These are phyloP conservation scores for Drosophila limbata DNA, from an alignment of 2,888 invertebrate species.

Conservation along the genomic window DNA sequence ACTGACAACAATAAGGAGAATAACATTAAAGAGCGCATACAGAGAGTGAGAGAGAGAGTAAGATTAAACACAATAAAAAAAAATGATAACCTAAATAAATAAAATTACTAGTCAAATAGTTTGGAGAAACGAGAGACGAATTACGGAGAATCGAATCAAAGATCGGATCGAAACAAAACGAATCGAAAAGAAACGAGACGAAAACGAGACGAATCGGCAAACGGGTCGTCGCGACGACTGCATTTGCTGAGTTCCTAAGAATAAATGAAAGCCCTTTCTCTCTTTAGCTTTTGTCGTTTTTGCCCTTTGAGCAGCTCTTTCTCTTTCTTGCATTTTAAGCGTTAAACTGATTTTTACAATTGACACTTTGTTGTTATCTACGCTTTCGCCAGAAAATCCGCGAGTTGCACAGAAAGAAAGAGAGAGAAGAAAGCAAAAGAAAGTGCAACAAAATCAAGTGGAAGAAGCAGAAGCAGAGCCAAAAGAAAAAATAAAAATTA, in stretches of 20 bases:
- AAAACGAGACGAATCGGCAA: constrained; percentile 27
- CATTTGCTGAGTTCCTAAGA: constrained; percentile 43
- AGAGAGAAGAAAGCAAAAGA: constrained; percentile 33
- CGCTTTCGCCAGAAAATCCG: constrained; percentile 41
- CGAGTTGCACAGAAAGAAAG: neutral
- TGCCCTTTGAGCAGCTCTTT: constrained; percentile 11
- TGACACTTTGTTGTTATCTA: constrained; percentile 33
- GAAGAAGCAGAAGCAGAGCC: constrained; percentile 13
- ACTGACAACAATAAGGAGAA: constrained; percentile 24
- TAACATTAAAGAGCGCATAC: constrained; percentile 1
- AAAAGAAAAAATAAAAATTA: constrained; percentile 5
- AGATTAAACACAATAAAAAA: constrained; percentile 36
- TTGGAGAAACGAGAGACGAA: constrained; percentile 34
- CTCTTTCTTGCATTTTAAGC: constrained; percentile 23
- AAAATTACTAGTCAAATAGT: constrained; percentile 67
- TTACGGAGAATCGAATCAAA: constrained; percentile 2
- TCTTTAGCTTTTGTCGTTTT: constrained; percentile 3
- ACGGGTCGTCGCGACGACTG: constrained; percentile 31
- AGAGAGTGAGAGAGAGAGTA: constrained; percentile 5
- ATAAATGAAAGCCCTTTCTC: constrained; percentile 23
- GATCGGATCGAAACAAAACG: neutral
- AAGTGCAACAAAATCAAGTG: constrained; percentile 39
- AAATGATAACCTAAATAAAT: constrained; percentile 72
- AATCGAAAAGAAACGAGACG: constrained; percentile 7
- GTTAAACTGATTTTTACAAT: constrained; percentile 11